Evolutionary conservation across 2,797 vertebrate genomes (phyloP).

Genomic region (Euthynnus affinis): DNA sequence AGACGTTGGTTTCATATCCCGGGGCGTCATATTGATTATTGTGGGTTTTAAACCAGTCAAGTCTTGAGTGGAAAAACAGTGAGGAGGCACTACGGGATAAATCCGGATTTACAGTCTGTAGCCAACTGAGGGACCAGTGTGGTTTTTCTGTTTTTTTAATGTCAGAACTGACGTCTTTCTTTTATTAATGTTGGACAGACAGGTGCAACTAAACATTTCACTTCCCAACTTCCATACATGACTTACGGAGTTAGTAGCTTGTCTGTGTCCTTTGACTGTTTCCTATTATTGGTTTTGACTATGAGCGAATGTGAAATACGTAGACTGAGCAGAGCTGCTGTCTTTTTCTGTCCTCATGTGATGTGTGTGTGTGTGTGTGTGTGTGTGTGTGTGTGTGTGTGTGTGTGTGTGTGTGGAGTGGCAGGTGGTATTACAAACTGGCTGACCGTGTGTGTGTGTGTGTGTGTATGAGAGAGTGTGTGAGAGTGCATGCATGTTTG

Average conservation of each 20-base stretch:
- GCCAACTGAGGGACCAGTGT: not conserved
- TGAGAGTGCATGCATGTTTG: not conserved
- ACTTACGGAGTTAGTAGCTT: too few species aligned
- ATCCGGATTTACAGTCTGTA: conserved; percentile 47
- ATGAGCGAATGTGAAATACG: not conserved
- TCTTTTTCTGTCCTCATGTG: conserved; percentile 28
- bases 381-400: too few species aligned
- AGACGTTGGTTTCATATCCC: not conserved
- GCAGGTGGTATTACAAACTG: conserved; percentile 25
- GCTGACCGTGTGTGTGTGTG: not conserved
- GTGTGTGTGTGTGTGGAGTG: conserved; percentile 25
- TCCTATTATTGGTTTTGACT: not conserved
- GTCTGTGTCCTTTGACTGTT: too few species aligned
- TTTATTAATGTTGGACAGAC: not conserved
- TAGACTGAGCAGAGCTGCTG: conserved; percentile 9
- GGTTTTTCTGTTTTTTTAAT: not conserved
- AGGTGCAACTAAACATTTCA: conserved; percentile 25
- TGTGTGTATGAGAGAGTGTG: not conserved
- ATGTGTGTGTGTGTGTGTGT: conserved; percentile 21
- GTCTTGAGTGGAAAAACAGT: conserved; percentile 3
- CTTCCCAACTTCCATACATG: not conserved
- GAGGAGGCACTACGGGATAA: conserved; percentile 23
- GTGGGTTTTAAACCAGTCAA: not conserved
- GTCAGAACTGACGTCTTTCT: not conserved
- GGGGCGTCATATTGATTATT: not conserved